Base-by-base conservation (phyloP, 2,888 invertebrate species). In the Zonitis immaculata region DNA sequence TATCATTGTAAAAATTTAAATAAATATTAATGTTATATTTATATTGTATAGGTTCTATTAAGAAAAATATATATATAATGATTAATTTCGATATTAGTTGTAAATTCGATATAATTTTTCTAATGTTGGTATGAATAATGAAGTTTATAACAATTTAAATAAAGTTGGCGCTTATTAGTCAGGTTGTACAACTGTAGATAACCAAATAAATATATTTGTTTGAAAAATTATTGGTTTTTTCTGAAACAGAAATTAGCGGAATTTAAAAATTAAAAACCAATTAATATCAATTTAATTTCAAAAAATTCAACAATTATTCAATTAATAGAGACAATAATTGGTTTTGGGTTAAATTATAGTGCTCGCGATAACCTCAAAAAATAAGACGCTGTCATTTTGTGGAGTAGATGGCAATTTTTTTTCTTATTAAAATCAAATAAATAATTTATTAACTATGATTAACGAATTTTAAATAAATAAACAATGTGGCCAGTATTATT, bases 401-500 rank as follows among this genome's bases (percentile, higher is more conserved):
- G 1, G 52, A 52, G 11, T 7, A 56, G 47, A 57, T 59, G 52
- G 49, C 43, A 49, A 47, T 49, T 51, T 57, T 51, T 55, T 46
- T 18, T 52, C 42, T 46, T 56, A 46, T 56, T 47, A 3, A 39
- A 18, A 8, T 8, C 18, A 16, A 32, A 16, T 11, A 4, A 18
- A 18, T 12, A 39, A 16, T 39, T 48, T 27, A 48, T 55, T 49
- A 47, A 63, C 58, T 54, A 65, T 62, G 63, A 47, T 52, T 57
- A 26, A 28, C 54, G 57, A 47, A 42, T 49, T 57, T 59, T 28
- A 50, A 53, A 58, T 26, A 44, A 27, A 49, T 18, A n/a, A 42
- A 72, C 69, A 60, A 81, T 79, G 81, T 83, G 84, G 87, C 89
- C 90, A 61, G 78, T 84, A 77, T 79, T 87, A 61, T 79, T 89